Base-by-base conservation (phyloP, 2,113 vertebrate species). In the Electrona antarctica region DNA sequence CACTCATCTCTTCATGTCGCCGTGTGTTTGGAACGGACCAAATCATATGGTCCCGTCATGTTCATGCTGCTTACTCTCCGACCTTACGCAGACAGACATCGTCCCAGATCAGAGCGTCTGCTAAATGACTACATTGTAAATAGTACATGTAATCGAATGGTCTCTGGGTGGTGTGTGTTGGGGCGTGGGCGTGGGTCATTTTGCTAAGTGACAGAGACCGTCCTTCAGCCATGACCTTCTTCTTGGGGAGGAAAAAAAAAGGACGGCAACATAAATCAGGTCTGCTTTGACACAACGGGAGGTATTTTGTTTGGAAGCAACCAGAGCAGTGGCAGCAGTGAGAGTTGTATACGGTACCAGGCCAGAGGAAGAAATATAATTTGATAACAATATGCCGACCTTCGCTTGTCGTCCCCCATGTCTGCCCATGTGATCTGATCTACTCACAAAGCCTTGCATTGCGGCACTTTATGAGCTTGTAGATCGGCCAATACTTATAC, bases 151-250 rank as follows among this genome's bases (percentile, higher is more conserved):
- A 21, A 21, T 21, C 21, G 21, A 21, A 21, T 21, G 21, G 33
- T 41, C 33, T 41, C 33, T 4, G 1, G 0, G 33, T 2, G 59
- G 33, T 28, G 69, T n/a, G 7, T 75, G 77, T 67, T 77, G 72
- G 84, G 9, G 47, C 63, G 60, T 73, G 69, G 54, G 28, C 50
- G 64, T 7, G 63, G 80, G 75, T 78, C 77, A 74, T 81, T 81
- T 6, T 21, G 60, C 73, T 71, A 79, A 87, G 82, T 71, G 79
- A 78, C 73, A 28, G 66, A 45, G 67, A n/a, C 66, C 5, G 72
- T 85, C 84, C 89, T 82, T 84, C 77, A 76, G 61, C 73, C 9
- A 46, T 13, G 50, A 73, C 65, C 73, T 70, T 57, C 15, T 55
- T 67, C 71, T 46, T 52, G 57, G 28, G 55, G 54, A 28, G 68